phyloP scores from a whole-genome alignment of 2,888 invertebrate species.

The Drosophila demipolita region DNA sequence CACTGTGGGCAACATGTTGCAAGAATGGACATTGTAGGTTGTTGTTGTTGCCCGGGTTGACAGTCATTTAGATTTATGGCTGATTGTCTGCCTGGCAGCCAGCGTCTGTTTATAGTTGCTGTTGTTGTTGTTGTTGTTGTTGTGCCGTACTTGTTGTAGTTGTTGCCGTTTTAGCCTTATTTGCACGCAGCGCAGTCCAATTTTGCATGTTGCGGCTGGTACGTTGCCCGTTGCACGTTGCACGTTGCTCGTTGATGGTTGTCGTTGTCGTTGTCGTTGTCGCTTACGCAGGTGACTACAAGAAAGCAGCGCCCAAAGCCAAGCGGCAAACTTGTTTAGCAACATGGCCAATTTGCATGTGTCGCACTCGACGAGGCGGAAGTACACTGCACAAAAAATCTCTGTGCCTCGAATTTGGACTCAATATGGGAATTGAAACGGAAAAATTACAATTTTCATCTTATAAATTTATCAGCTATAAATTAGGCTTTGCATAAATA shows the following conservation, averaged over 20 bases:
- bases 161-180: conserved; percentile 70
- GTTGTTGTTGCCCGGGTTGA: conserved; percentile 69
- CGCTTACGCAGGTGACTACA: conserved; percentile 82
- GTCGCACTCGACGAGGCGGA: conserved; percentile 69
- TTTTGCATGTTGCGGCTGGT: conserved; percentile 66
- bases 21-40: conserved; percentile 66
- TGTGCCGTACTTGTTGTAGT: conserved; percentile 33
- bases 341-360: conserved; percentile 81
- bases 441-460: not conserved
- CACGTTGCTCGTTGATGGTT: conserved; percentile 40
- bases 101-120: conserved; percentile 66
- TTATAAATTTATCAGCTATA: not conserved
- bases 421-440: not conserved
- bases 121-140: conserved; percentile 23
- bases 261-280: conserved; percentile 64
- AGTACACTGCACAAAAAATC: conserved; percentile 3
- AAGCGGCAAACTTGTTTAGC: conserved; percentile 76
- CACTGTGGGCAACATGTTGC: conserved; percentile 66
- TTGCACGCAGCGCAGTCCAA: conserved; percentile 79
- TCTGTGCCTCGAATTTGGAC: not conserved
- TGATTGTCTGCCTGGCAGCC: conserved; percentile 76
- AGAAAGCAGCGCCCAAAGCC: conserved; percentile 57
- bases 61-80: conserved; percentile 81
- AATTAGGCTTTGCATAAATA: no score
- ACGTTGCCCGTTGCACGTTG: conserved; percentile 17